These are phyloP conservation scores for Cavia aperea DNA, from an alignment of 2,113 vertebrate species.

Conservation along the genomic window DNA sequence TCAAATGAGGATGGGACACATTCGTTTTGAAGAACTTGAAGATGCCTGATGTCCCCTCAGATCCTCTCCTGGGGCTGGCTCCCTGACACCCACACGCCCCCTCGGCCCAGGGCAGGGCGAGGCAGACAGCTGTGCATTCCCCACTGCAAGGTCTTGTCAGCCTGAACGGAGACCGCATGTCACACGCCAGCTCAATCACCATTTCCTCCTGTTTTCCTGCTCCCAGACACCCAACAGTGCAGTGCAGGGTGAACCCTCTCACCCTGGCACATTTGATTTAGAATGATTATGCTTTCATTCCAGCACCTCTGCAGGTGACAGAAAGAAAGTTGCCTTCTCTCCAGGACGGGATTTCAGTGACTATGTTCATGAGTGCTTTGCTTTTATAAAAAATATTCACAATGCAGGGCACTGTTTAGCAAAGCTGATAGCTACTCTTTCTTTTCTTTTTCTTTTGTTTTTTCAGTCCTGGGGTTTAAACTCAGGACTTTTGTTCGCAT, in stretches of 20 bases:
- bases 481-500: not conserved
- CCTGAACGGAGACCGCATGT: not conserved
- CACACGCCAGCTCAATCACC: constrained; percentile 70
- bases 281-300: constrained; percentile 49
- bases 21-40: not conserved
- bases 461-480: not conserved
- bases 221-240: constrained; percentile 61
- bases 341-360: not conserved
- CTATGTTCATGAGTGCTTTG: constrained; percentile 3
- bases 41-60: not conserved
- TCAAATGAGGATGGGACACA: not conserved
- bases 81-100: not conserved
- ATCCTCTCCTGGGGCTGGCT: not conserved
- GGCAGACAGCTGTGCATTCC: constrained; percentile 20
- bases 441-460: not conserved
- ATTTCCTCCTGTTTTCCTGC: constrained; percentile 69
- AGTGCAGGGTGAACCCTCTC: constrained; percentile 53
- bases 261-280: constrained; percentile 62
- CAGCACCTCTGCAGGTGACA: constrained; percentile 65
- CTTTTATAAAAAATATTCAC: constrained; percentile 19
- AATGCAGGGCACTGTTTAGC: not conserved
- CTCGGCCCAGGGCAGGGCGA: not conserved
- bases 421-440: not conserved
- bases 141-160: constrained; percentile 18
- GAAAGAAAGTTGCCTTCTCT: constrained; percentile 51